A percentile compares a stretch with the other conserved stretches of the same genome.
These are phyloP conservation scores for Amblyjoppa proteus DNA, from an alignment of 2,888 invertebrate genomes.

Conservation along the genomic window DNA sequence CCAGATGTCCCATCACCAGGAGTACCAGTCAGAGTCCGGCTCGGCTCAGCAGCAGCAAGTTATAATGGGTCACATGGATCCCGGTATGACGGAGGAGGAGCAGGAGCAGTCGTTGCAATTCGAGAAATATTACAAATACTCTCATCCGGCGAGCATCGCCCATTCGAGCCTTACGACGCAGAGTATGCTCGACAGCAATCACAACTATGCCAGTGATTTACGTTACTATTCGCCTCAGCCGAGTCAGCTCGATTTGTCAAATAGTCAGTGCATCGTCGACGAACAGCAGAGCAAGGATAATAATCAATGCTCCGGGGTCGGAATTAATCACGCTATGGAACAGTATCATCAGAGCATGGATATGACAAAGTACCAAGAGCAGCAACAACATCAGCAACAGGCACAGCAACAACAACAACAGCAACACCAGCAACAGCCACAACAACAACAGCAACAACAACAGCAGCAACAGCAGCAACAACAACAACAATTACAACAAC, in stretches of 20 bases:
- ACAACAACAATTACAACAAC: slow-evolving; percentile 68
- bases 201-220: slow-evolving; percentile 86
- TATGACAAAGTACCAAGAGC: slow-evolving; percentile 81
- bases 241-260: slow-evolving; percentile 80
- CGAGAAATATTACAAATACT: slow-evolving; percentile 83
- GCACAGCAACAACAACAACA: slow-evolving; percentile 76
- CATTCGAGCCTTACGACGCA: slow-evolving; percentile 81
- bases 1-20: slow-evolving; percentile 82
- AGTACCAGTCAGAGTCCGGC: slow-evolving; percentile 78
- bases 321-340: slow-evolving; percentile 80
- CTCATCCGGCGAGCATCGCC: slow-evolving; percentile 71
- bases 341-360: slow-evolving; percentile 83
- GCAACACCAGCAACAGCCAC: slow-evolving; percentile 76
- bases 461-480: slow-evolving; percentile 72
- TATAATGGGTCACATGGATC: slow-evolving; percentile 80
- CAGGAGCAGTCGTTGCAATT: slow-evolving; percentile 81
- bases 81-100: slow-evolving; percentile 77
- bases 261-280: slow-evolving; percentile 82
- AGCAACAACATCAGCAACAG: slow-evolving; percentile 76
- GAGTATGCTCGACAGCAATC: slow-evolving; percentile 86
- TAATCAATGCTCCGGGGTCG: slow-evolving; percentile 77
- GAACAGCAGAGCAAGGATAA: slow-evolving; percentile 81
- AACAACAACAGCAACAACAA: slow-evolving; percentile 72
- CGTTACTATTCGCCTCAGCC: slow-evolving; percentile 83
- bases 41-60: slow-evolving; percentile 77